Conservation (phyloP, 2,888 invertebrate genomes). For the Nysson spinosus region DNA sequence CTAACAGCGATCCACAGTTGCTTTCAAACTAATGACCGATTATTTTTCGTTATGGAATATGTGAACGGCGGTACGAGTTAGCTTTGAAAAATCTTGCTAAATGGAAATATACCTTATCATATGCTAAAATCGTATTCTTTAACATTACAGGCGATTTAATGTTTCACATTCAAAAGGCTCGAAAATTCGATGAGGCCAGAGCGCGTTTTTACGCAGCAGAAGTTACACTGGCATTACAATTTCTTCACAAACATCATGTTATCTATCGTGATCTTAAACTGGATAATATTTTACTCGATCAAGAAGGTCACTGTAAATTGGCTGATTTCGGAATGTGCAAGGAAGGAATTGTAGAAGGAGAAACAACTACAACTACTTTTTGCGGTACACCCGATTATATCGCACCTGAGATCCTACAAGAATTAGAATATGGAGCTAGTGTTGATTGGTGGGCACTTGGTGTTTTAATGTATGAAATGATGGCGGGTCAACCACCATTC, state of each 20-base stretch:
- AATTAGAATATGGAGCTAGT: conserved; percentile 92
- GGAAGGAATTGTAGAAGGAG: conserved; percentile 93
- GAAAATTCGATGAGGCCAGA: conserved; percentile 97
- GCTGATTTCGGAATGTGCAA: conserved; percentile 99
- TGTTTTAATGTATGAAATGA: conserved; percentile 99
- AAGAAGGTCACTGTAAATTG: conserved; percentile 95
- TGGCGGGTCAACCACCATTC: conserved; percentile 99
- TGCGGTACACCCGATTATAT: conserved; percentile 99
- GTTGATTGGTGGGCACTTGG: conserved; percentile 99
- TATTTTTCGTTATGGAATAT: conserved; percentile 99
- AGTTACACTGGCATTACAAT: conserved; percentile 97
- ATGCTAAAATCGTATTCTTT: neutral
- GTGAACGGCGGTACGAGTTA: conserved; percentile 88
- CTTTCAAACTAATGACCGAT: conserved; percentile 96
- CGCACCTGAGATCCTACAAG: conserved; percentile 97
- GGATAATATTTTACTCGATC: conserved; percentile 98
- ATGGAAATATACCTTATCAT: too few species aligned
- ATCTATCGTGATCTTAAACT: conserved; percentile 99
- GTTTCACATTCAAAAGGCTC: conserved; percentile 99
- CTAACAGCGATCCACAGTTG: conserved; percentile 97
- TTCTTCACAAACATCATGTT: conserved; percentile 97
- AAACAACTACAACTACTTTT: conserved; percentile 91
- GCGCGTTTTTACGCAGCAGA: conserved; percentile 99
- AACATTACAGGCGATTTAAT: conserved; percentile 87
- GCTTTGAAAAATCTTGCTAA: neutral